phyloP scores from a whole-genome alignment of 1,140 invertebrate genomes.

The Drosophila quadrilineata region DNA sequence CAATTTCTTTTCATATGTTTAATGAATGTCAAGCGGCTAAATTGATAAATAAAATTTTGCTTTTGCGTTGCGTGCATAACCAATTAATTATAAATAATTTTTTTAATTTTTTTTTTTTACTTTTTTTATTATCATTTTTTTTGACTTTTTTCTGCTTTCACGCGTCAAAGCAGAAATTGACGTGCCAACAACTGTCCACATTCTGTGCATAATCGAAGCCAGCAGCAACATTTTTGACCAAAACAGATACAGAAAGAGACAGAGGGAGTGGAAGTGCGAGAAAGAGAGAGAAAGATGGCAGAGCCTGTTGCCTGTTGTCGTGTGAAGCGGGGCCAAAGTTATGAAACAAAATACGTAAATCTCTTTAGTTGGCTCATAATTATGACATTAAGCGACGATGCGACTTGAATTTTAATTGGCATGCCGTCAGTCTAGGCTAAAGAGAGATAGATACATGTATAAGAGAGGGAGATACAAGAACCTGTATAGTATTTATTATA shows the following conservation, averaged over 20 bases:
- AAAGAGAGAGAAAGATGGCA: no score
- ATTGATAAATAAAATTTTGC: conserved; percentile 69
- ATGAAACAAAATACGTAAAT: conserved; percentile 77
- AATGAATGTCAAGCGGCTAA: conserved; percentile 60
- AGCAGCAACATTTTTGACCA: conserved; percentile 34
- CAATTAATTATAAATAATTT: conserved; percentile 65
- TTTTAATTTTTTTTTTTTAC: conserved; percentile 30
- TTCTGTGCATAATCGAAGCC: conserved; percentile 56
- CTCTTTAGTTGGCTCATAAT: conserved; percentile 79
- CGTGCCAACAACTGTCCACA: conserved; percentile 24
- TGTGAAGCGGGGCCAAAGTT: conserved; percentile 57
- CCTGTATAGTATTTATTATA: conserved; percentile 5
- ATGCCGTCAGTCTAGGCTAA: conserved; percentile 30
- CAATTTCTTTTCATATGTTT: conserved; percentile 29
- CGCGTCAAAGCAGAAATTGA: conserved; percentile 59
- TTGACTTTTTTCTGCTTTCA: conserved; percentile 45
- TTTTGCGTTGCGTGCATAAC: conserved; percentile 68
- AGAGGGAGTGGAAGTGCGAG: no score
- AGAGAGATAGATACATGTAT: conserved; percentile 1
- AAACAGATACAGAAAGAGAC: conserved; percentile 45
- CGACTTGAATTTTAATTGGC: conserved; percentile 75
- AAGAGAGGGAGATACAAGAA: background rate
- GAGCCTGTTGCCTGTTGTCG: no score
- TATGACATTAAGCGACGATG: conserved; percentile 77
- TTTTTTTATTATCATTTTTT: conserved; percentile 24